Evolutionary conservation across 2,888 invertebrate species (phyloP).

Genomic region (Habroteleia sp.): DNA sequence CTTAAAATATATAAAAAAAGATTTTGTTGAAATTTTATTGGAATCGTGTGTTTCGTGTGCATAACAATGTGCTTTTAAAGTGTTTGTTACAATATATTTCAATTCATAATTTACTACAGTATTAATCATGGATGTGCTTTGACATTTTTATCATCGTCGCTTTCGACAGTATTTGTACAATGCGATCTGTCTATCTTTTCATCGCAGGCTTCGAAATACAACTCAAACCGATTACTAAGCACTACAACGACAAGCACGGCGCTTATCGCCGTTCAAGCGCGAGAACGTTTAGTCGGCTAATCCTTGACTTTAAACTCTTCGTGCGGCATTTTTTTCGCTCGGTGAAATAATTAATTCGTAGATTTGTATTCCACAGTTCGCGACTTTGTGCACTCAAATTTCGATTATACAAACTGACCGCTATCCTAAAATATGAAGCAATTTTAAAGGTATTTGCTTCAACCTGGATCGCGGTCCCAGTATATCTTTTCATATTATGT

Average conservation of each 20-base stretch:
- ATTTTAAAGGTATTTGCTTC: conserved; percentile 28
- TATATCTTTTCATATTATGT: conserved; percentile 29
- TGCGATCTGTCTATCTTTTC: conserved; percentile 19
- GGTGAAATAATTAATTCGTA: conserved; percentile 10
- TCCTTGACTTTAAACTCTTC: conserved; percentile 10
- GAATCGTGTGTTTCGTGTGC: conserved; percentile 54
- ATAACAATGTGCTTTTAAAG: conserved; percentile 61
- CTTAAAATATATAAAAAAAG: conserved; percentile 39
- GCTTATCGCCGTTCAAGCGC: conserved; percentile 23
- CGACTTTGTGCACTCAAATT: conserved; percentile 39
- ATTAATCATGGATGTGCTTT: conserved; percentile 56
- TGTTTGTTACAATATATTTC: conserved; percentile 48
- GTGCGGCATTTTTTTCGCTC: conserved; percentile 6
- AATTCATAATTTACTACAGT: conserved; percentile 47
- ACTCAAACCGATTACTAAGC: conserved; percentile 27
- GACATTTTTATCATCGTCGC: conserved; percentile 22
- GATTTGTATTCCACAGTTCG: conserved; percentile 4
- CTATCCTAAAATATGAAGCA: conserved; percentile 32
- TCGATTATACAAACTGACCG: conserved; percentile 37
- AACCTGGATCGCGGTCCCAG: not conserved
- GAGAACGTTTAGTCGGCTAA: conserved; percentile 25
- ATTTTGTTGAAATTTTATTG: conserved; percentile 52
- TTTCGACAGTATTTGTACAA: conserved; percentile 46
- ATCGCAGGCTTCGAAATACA: conserved; percentile 27
- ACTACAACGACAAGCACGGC: conserved; percentile 6